Conservation (phyloP, 1,140 invertebrate species). For the Popillia japonica region DNA sequence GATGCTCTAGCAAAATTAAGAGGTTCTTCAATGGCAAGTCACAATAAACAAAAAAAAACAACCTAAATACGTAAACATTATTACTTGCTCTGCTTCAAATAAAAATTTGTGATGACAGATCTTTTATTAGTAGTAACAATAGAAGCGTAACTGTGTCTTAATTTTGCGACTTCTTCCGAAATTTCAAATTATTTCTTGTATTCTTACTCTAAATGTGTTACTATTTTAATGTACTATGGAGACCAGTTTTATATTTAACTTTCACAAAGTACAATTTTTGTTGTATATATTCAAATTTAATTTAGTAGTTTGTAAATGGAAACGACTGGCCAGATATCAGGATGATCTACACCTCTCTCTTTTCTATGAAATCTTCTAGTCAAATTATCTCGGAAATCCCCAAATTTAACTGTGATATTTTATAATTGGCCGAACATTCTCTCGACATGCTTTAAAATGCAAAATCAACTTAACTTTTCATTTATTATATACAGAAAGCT, state of each 20-base stretch:
- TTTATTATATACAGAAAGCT: constrained; percentile 25
- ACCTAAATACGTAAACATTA: no score
- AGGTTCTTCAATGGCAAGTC: no score
- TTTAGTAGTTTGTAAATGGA: neutral
- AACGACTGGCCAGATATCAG: constrained; percentile 29
- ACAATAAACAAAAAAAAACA: no score
- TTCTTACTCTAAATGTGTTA: constrained; percentile 15
- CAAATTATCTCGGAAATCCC: constrained; percentile 33
- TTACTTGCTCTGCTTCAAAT: no score
- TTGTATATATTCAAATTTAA: constrained; percentile 23
- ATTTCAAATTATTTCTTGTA: no score
- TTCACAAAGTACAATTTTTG: neutral
- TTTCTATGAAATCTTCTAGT: constrained; percentile 21
- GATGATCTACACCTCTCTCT: neutral
- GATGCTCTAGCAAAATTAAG: no score
- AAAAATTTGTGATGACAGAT: no score
- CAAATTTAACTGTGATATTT: constrained; percentile 38
- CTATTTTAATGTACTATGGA: constrained; percentile 28
- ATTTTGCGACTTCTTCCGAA: no score
- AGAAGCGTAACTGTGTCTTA: no score
- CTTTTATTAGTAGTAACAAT: no score
- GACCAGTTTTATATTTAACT: constrained; percentile 21
- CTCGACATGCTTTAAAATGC: neutral
- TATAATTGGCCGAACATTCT: constrained; percentile 26
- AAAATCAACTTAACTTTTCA: neutral